Evolutionary conservation across 2,888 invertebrate genomes (phyloP).

Genomic region (Chymomyza amoena): DNA sequence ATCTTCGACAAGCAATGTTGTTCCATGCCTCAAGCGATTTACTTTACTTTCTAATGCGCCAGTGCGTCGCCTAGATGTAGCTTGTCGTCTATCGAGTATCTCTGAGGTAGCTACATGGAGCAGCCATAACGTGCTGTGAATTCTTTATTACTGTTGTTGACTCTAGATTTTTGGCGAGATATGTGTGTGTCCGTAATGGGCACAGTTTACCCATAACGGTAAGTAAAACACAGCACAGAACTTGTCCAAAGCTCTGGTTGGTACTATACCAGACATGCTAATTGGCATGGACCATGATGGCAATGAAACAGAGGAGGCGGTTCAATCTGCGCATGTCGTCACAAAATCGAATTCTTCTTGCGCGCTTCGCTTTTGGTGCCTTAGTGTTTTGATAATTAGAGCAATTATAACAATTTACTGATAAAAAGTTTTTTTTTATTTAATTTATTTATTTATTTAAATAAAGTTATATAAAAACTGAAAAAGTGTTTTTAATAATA

Average conservation of each 20-base stretch:
- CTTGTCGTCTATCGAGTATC: conserved; percentile 12
- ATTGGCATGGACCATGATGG: conserved; percentile 15
- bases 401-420: no score
- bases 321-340: no score
- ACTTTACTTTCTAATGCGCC: conserved; percentile 64
- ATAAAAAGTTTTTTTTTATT: no score
- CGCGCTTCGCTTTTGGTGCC: no score
- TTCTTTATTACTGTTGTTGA: conserved; percentile 43
- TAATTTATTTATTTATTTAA: no score
- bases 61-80: not conserved
- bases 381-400: no score
- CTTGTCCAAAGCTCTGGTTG: conserved; percentile 12
- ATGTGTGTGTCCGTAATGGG: conserved; percentile 6
- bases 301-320: no score
- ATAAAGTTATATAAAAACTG: no score
- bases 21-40: conserved; percentile 25
- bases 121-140: conserved; percentile 51
- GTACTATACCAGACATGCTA: not conserved
- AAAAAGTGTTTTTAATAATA: no score
- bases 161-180: conserved; percentile 20
- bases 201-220: conserved; percentile 21
- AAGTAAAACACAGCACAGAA: conserved; percentile 17
- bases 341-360: no score
- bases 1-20: conserved; percentile 44
- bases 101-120: conserved; percentile 18